phyloP scores from a whole-genome alignment of 2,888 invertebrate genomes.

The Andrena fulva region DNA sequence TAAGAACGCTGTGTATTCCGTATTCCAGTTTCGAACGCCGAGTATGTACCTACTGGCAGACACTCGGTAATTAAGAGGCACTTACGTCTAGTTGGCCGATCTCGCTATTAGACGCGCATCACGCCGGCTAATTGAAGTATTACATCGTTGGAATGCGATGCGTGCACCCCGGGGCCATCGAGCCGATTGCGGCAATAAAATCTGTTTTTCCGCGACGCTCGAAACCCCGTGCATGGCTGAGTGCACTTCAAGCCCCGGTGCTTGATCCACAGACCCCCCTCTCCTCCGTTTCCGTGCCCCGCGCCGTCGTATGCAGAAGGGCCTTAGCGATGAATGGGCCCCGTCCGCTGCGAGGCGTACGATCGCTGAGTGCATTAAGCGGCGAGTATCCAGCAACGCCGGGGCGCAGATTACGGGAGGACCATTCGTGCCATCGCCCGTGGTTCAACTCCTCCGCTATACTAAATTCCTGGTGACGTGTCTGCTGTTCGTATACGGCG shows the following conservation, averaged over 20 bases:
- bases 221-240: not conserved
- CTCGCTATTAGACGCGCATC: constrained; percentile 27
- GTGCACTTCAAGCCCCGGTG: not conserved
- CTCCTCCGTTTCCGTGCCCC: not conserved
- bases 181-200: constrained; percentile 49
- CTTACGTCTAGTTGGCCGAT: constrained; percentile 44
- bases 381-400: constrained; percentile 17
- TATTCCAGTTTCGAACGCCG: not conserved
- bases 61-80: constrained; percentile 46
- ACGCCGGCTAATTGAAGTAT: constrained; percentile 48
- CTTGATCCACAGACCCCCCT: constrained; percentile 22
- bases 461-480: constrained; percentile 51
- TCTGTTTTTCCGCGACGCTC: constrained; percentile 36
- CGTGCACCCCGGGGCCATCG: constrained; percentile 32
- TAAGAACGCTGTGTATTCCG: too few relatives aligned
- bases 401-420: constrained; percentile 51
- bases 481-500: constrained; percentile 7
- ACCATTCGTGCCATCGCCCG: constrained; percentile 41
- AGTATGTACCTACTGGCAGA: not conserved
- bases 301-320: constrained; percentile 7
- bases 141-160: constrained; percentile 22
- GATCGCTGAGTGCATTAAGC: constrained; percentile 50
- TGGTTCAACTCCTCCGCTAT: constrained; percentile 37
- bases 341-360: constrained; percentile 27
- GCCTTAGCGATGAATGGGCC: constrained; percentile 48